Evolutionary conservation across 2,113 vertebrate species (phyloP).

Genomic region (Channa argus): DNA sequence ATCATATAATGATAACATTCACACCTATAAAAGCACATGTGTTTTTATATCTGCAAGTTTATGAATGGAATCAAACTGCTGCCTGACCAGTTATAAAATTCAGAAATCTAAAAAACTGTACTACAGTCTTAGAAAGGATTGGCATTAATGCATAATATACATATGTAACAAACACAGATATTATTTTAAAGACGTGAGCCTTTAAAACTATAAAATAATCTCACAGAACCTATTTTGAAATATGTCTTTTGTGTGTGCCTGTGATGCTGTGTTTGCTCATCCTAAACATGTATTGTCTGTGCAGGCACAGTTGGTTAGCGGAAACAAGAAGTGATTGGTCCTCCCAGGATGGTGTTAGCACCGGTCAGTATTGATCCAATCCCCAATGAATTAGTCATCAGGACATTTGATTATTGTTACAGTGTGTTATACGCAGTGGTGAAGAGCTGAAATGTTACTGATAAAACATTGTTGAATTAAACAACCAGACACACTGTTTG

Average conservation of each 20-base stretch:
- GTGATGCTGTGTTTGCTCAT: conserved; percentile 49
- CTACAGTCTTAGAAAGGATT: conserved; percentile 13
- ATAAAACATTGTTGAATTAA: conserved; percentile 1
- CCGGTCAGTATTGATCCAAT: conserved; percentile 58
- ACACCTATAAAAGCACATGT: conserved; percentile 35
- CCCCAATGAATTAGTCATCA: conserved; percentile 51
- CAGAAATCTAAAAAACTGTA: not conserved
- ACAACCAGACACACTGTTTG: no score
- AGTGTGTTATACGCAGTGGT: conserved; percentile 5
- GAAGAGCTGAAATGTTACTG: conserved; percentile 3
- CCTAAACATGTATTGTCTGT: conserved; percentile 63
- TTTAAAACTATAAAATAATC: conserved; percentile 19
- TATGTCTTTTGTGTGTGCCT: not conserved
- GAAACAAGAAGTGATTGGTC: conserved; percentile 67
- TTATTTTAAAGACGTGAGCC: not conserved
- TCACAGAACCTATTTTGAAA: conserved; percentile 17
- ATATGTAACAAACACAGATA: not conserved
- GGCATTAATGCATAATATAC: not conserved
- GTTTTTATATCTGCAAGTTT: conserved; percentile 3
- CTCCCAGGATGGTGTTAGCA: conserved; percentile 54
- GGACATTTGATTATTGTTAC: conserved; percentile 71
- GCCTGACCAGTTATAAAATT: conserved; percentile 6
- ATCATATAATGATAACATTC: not conserved
- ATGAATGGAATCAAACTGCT: conserved; percentile 20
- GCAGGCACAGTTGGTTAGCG: conserved; percentile 60